Conservation (phyloP, 1,140 invertebrate species). For the Dryas iulia region DNA sequence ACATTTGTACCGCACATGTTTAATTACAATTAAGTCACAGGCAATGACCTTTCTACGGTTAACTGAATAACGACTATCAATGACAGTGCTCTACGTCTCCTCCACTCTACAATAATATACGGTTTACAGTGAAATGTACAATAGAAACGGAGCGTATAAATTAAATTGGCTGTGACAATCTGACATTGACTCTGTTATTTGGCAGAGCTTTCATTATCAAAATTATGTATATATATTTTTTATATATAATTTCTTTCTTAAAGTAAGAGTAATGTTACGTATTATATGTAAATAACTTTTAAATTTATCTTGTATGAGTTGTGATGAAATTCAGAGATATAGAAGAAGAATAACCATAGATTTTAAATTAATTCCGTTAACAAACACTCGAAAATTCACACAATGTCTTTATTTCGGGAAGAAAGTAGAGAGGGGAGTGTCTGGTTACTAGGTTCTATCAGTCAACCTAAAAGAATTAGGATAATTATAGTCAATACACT, state of each 20-base stretch:
- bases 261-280: too few species aligned
- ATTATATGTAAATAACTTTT: too few species aligned
- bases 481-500: too few species aligned
- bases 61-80: not conserved
- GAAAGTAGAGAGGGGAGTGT: too few species aligned
- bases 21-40: not conserved
- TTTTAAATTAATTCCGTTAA: too few species aligned
- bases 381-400: too few species aligned
- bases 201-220: not conserved
- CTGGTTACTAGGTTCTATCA: too few species aligned
- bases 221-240: not conserved
- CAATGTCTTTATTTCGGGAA: too few species aligned
- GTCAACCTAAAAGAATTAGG: too few species aligned
- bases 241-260: not conserved
- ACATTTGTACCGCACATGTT: not conserved
- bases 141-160: conserved; percentile 9
- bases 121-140: conserved; percentile 7
- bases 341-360: too few species aligned
- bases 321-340: too few species aligned
- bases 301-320: too few species aligned
- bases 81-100: not conserved
- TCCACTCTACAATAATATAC: not conserved
- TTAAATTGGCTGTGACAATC: conserved; percentile 6
- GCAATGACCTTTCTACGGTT: not conserved
- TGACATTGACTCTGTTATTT: conserved; percentile 3